phyloP scores from a whole-genome alignment of 1,140 invertebrate genomes.

The Ceratina calcarata region DNA sequence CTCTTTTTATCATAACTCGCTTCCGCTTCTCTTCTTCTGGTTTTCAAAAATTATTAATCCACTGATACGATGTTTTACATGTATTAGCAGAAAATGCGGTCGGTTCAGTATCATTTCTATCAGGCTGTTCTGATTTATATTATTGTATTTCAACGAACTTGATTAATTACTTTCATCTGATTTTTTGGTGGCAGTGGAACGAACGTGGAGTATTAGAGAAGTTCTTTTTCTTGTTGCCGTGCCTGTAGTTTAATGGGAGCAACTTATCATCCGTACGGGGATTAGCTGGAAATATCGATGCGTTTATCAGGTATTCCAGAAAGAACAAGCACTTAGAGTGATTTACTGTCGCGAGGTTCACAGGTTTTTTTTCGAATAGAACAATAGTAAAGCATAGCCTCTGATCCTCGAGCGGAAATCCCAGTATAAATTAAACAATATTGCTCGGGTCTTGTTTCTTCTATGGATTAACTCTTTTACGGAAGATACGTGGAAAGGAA shows the following conservation, averaged over 20 bases:
- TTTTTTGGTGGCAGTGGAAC: too few relatives aligned
- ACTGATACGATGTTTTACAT: too few relatives aligned
- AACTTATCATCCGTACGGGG: background rate
- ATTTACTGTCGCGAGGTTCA: background rate
- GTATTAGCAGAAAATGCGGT: too few relatives aligned
- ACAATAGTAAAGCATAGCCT: background rate
- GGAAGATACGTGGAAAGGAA: background rate
- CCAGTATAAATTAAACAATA: background rate
- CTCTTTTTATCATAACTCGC: background rate
- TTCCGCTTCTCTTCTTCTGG: background rate
- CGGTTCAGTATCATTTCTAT: too few relatives aligned
- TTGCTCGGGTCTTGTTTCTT: background rate
- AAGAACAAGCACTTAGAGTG: background rate
- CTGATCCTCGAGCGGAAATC: too few relatives aligned
- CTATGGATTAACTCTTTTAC: background rate
- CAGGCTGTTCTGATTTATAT: too few relatives aligned
- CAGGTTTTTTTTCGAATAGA: background rate
- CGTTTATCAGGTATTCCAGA: slow-evolving; percentile 6
- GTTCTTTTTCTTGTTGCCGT: background rate
- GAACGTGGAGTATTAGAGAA: background rate
- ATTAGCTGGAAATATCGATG: slow-evolving; percentile 27
- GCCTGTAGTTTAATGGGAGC: background rate
- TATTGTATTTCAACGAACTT: too few relatives aligned
- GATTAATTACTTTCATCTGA: too few relatives aligned
- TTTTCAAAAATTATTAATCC: too few relatives aligned